Evolutionary conservation across 2,888 invertebrate species (phyloP).

Genomic region (Drosophila suboccidentalis): DNA sequence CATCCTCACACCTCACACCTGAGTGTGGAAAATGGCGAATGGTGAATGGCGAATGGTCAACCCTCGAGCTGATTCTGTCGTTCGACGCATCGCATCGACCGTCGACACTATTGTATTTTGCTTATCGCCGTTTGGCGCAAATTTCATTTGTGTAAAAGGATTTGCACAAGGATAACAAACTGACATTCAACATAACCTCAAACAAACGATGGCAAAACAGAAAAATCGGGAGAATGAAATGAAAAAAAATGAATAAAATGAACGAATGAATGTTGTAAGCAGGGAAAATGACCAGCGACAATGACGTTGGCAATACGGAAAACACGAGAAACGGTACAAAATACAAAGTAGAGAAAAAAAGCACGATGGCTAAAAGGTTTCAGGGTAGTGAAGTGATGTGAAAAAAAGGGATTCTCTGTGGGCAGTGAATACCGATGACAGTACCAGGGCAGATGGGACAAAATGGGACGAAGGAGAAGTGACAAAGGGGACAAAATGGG

Average conservation of each 20-base stretch:
- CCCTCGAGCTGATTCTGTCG: constrained; percentile 10
- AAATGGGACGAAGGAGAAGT: background rate
- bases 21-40: background rate
- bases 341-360: constrained; percentile 35
- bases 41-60: constrained; percentile 4
- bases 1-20: constrained; percentile 53
- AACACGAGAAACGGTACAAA: constrained; percentile 32
- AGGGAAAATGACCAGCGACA: constrained; percentile 77
- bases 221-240: constrained; percentile 40
- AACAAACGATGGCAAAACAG: constrained; percentile 65
- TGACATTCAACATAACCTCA: constrained; percentile 83
- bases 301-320: constrained; percentile 64
- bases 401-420: constrained; percentile 63
- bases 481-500: constrained; percentile 28
- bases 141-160: constrained; percentile 84
- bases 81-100: constrained; percentile 1
- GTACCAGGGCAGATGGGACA: constrained; percentile 20
- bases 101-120: constrained; percentile 67
- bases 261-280: constrained; percentile 44
- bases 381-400: constrained; percentile 55
- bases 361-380: constrained; percentile 53
- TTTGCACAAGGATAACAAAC: constrained; percentile 83
- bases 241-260: constrained; percentile 8
- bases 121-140: constrained; percentile 80
- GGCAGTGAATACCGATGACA: constrained; percentile 50